A percentile compares a stretch with the other conserved stretches of the same genome.
phyloP scores from a whole-genome alignment of 2,888 invertebrate species.

The Mechanitis messenoides region DNA sequence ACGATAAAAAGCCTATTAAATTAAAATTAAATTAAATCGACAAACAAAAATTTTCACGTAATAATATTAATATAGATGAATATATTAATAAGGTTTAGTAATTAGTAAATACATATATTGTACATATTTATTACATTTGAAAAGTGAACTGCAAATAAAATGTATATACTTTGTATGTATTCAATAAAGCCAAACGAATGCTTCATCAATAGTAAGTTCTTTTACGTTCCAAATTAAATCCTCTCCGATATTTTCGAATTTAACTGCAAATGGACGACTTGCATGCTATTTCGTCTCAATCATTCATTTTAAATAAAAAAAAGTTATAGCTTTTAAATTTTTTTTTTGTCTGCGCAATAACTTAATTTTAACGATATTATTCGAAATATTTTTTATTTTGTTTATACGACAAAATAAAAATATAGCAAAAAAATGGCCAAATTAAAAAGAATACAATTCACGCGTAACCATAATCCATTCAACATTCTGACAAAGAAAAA shows the following conservation, averaged over 20 bases:
- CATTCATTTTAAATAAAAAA: constrained; percentile 22
- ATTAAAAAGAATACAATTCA: background rate
- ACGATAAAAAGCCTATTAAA: no score
- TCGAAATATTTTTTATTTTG: no score
- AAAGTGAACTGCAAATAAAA: no score
- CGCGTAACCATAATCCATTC: background rate
- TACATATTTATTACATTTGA: no score
- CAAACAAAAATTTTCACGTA: no score
- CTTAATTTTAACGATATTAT: no score
- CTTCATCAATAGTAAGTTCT: constrained; percentile 12
- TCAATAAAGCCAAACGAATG: background rate
- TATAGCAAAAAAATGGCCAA: background rate
- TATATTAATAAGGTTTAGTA: no score
- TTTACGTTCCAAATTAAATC: constrained; percentile 19
- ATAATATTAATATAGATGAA: no score
- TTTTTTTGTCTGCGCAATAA: constrained; percentile 14
- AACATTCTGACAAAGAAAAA: constrained; percentile 5
- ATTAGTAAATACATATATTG: no score
- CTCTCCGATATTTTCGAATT: constrained; percentile 24
- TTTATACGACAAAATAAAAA: background rate
- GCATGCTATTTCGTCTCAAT: constrained; percentile 24
- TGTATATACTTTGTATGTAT: no score
- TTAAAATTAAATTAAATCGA: no score
- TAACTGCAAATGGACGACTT: constrained; percentile 24
- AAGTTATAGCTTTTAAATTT: constrained; percentile 14